Evolutionary conservation across 2,888 invertebrate genomes (phyloP).

Genomic region (Eupelmus urozonus): DNA sequence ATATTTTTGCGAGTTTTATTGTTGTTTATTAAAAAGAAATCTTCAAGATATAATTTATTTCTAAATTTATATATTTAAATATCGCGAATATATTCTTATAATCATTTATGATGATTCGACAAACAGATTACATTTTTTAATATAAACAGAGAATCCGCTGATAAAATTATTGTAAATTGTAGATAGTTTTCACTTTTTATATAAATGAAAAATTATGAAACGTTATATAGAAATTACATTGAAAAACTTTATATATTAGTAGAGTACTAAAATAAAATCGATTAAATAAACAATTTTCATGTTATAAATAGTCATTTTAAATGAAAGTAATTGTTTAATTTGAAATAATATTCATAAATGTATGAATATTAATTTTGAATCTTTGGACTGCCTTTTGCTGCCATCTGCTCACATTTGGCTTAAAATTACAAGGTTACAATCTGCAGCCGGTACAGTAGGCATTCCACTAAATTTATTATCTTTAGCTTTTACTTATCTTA

Average conservation of each 20-base stretch:
- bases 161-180: too few relatives aligned
- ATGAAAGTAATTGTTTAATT: neutral
- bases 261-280: neutral
- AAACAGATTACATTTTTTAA: too few relatives aligned
- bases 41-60: too few relatives aligned
- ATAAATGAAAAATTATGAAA: neutral
- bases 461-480: neutral
- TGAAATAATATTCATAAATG: neutral
- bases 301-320: neutral
- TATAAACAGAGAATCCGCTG: too few relatives aligned
- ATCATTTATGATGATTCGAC: too few relatives aligned
- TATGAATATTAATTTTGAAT: neutral
- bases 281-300: neutral
- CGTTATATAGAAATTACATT: neutral
- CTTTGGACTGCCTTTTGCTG: neutral
- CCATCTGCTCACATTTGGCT: neutral
- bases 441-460: slow-evolving; percentile 22
- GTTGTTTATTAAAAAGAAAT: too few relatives aligned
- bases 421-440: neutral
- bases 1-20: too few relatives aligned
- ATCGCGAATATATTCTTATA: too few relatives aligned
- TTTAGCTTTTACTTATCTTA: neutral
- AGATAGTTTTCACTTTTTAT: too few relatives aligned
- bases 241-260: neutral
- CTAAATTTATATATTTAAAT: too few relatives aligned